Percentiles rank a stretch among this genome's conserved stretches.
phyloP scores from a whole-genome alignment of 2,888 invertebrate species.

The Gari tellinella region DNA sequence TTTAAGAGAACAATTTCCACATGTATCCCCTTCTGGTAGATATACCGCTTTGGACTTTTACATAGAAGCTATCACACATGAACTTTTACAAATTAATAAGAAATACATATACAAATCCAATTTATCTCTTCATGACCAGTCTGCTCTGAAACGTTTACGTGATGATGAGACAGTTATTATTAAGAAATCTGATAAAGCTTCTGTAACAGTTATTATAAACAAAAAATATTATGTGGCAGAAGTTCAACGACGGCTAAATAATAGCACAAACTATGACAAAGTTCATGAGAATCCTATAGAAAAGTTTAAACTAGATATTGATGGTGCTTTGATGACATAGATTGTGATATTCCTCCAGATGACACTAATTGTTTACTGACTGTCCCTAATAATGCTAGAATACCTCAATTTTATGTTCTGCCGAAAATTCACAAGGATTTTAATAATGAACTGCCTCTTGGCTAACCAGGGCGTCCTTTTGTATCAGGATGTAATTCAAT shows the following conservation, averaged over 20 bases:
- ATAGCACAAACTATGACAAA: not conserved
- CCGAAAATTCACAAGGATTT: too few relatives aligned
- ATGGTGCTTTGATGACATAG: too few relatives aligned
- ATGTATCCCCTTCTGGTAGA: constrained; percentile 18
- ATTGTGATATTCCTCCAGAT: too few relatives aligned
- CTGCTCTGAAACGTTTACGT: constrained; percentile 1
- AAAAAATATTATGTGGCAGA: constrained; percentile 12
- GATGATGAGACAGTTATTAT: constrained; percentile 13
- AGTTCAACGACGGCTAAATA: constrained; percentile 10
- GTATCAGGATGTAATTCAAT: too few relatives aligned
- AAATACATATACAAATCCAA: constrained; percentile 11
- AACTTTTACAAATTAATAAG: constrained; percentile 16
- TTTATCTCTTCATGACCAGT: constrained; percentile 14
- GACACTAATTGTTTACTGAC: too few relatives aligned
- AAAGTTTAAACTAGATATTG: too few relatives aligned
- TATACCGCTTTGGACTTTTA: constrained; percentile 28
- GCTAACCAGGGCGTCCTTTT: too few relatives aligned
- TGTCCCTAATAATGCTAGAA: too few relatives aligned
- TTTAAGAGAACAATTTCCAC: constrained; percentile 12
- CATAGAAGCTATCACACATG: constrained; percentile 22
- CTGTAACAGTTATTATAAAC: constrained; percentile 23
- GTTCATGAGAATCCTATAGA: too few relatives aligned
- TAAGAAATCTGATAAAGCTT: constrained; percentile 23
- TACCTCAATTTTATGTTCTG: too few relatives aligned
- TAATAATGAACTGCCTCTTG: too few relatives aligned